phyloP scores from a whole-genome alignment of 2,888 invertebrate species.

The Neocrepidodera transversa region DNA sequence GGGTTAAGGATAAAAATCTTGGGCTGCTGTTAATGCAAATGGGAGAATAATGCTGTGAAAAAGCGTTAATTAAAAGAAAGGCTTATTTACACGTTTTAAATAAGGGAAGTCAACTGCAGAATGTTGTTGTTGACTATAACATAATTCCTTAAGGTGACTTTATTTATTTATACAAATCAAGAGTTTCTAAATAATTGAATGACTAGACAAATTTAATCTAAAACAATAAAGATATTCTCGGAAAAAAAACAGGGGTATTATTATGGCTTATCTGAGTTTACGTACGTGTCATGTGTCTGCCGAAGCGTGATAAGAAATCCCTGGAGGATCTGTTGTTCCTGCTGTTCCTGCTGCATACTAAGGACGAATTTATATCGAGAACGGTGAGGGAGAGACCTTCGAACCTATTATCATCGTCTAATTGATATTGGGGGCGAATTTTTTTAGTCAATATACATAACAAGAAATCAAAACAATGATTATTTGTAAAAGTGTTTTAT shows the following conservation, averaged over 20 bases:
- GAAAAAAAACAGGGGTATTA: conserved; percentile 38
- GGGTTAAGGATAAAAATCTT: conserved; percentile 34
- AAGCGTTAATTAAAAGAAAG: conserved; percentile 41
- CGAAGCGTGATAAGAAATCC: conserved; percentile 49
- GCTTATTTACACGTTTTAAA: conserved; percentile 47
- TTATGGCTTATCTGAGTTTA: conserved; percentile 44
- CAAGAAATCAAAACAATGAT: not conserved
- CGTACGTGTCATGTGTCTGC: conserved; percentile 48
- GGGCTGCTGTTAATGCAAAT: conserved; percentile 35
- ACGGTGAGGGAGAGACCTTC: conserved; percentile 31
- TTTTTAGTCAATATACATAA: conserved; percentile 25
- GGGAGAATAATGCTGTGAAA: conserved; percentile 32
- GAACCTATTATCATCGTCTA: conserved; percentile 38
- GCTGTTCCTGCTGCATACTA: conserved; percentile 42
- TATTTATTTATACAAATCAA: too few relatives aligned
- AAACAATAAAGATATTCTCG: too few relatives aligned
- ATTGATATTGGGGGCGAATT: conserved; percentile 38
- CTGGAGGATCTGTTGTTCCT: conserved; percentile 40
- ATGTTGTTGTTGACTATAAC: conserved; percentile 10
- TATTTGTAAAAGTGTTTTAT: not conserved
- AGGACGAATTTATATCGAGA: conserved; percentile 38
- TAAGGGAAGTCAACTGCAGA: conserved; percentile 48
- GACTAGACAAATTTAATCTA: too few relatives aligned
- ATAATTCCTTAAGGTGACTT: too few relatives aligned
- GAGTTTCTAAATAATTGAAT: too few relatives aligned